phyloP scores from a whole-genome alignment of 2,888 invertebrate species.

The Cepaea hortensis region DNA sequence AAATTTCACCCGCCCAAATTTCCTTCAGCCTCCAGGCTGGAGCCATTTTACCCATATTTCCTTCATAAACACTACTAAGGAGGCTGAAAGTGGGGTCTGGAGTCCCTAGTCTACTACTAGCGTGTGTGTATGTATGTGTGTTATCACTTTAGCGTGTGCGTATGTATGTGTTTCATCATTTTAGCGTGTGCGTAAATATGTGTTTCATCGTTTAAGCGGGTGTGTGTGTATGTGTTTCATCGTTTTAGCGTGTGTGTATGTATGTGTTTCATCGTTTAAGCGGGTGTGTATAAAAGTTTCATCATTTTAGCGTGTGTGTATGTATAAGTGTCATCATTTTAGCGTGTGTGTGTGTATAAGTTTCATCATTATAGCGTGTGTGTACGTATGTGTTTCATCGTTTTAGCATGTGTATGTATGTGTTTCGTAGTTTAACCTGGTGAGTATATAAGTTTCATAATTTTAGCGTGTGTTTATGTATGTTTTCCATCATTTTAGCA shows the following conservation, averaged over 20 bases:
- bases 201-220: not conserved
- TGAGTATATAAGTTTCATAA: too few relatives aligned
- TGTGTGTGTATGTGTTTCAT: not conserved
- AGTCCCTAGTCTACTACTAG: too few relatives aligned
- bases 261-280: not conserved
- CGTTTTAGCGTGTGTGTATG: not conserved
- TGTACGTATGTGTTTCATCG: not conserved
- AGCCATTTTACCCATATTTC: too few relatives aligned
- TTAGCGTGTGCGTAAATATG: not conserved
- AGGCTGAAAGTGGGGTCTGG: too few relatives aligned
- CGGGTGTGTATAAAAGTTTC: not conserved
- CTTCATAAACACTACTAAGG: too few relatives aligned
- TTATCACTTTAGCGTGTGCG: not conserved
- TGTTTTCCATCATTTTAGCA: too few relatives aligned
- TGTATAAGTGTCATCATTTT: not conserved
- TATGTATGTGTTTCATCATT: not conserved
- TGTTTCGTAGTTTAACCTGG: too few relatives aligned
- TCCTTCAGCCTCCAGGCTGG: too few relatives aligned
- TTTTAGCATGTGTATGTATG: too few relatives aligned
- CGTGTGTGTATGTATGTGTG: not conserved
- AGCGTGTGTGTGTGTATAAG: not conserved
- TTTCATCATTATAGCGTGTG: not conserved
- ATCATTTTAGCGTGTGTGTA: not conserved
- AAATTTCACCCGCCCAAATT: too few relatives aligned
- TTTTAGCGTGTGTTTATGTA: too few relatives aligned